These are phyloP conservation scores for Orgyia antiqua DNA, from an alignment of 2,888 invertebrate species.

Conservation along the genomic window DNA sequence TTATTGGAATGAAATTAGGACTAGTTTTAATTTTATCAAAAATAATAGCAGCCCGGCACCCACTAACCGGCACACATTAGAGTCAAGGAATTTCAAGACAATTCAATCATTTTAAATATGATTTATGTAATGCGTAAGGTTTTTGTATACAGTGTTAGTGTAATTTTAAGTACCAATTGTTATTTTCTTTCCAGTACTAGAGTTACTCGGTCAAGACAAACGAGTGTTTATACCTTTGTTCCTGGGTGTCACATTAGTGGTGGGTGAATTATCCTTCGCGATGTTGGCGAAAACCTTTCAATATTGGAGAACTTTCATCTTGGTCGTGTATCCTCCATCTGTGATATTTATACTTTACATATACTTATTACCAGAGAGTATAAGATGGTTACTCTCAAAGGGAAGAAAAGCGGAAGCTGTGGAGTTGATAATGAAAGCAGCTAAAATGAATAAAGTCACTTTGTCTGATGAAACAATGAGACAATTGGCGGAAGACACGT, in stretches of 20 bases:
- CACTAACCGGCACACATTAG: too few relatives aligned
- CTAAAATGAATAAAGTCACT: slow-evolving; percentile 79
- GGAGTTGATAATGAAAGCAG: slow-evolving; percentile 79
- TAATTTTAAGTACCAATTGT: too few relatives aligned
- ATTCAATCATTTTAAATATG: too few relatives aligned
- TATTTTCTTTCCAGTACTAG: slow-evolving; percentile 51
- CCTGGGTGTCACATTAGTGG: slow-evolving; percentile 73
- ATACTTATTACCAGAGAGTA: slow-evolving; percentile 86
- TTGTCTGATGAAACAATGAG: slow-evolving; percentile 60
- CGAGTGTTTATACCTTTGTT: slow-evolving; percentile 63
- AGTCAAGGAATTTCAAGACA: too few relatives aligned
- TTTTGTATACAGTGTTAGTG: too few relatives aligned
- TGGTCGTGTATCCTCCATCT: slow-evolving; percentile 84
- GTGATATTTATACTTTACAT: slow-evolving; percentile 82
- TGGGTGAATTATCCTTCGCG: slow-evolving; percentile 85
- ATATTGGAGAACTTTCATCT: slow-evolving; percentile 84
- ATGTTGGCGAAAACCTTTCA: slow-evolving; percentile 82
- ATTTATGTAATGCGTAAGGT: too few relatives aligned
- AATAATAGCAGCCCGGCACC: too few relatives aligned
- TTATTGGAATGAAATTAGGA: too few relatives aligned
- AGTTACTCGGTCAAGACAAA: slow-evolving; percentile 63
- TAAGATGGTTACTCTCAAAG: slow-evolving; percentile 86
- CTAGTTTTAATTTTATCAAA: too few relatives aligned
- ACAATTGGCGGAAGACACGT: slow-evolving; percentile 56
- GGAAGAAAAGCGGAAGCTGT: slow-evolving; percentile 82